Evolutionary conservation across 2,113 vertebrate species (phyloP).

Genomic region (Athene noctua): DNA sequence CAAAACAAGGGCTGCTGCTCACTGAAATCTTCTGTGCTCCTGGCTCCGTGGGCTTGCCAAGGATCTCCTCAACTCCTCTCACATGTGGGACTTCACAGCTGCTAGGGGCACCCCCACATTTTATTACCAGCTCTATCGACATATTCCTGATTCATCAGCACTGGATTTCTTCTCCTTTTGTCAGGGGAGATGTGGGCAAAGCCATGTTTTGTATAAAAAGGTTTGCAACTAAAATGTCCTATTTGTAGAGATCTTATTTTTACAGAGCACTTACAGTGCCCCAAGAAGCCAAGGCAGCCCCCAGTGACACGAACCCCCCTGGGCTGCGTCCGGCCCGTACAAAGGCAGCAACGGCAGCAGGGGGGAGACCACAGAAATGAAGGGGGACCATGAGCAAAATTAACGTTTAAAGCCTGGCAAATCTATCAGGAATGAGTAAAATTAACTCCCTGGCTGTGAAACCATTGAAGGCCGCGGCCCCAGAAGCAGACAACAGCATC

Average conservation of each 20-base stretch:
- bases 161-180: background rate
- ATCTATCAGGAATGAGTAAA: background rate
- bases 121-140: background rate
- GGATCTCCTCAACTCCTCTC: background rate
- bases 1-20: background rate
- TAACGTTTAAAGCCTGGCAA: background rate
- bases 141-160: background rate
- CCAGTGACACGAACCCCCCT: background rate
- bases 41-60: fast-evolving
- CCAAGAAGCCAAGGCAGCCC: background rate
- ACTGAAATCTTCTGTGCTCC: background rate
- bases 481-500: background rate
- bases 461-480: background rate
- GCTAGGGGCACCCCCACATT: fast-evolving
- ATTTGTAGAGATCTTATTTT: background rate
- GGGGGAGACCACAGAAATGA: background rate
- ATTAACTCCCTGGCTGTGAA: background rate
- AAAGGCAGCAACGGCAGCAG: background rate
- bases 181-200: background rate
- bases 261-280: background rate
- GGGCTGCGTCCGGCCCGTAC: fast-evolving
- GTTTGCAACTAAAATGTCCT: background rate
- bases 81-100: background rate
- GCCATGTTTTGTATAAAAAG: background rate
- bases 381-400: background rate